Base-by-base conservation (phyloP, 2,888 invertebrate species). In the Tetrapedia diversipes region DNA sequence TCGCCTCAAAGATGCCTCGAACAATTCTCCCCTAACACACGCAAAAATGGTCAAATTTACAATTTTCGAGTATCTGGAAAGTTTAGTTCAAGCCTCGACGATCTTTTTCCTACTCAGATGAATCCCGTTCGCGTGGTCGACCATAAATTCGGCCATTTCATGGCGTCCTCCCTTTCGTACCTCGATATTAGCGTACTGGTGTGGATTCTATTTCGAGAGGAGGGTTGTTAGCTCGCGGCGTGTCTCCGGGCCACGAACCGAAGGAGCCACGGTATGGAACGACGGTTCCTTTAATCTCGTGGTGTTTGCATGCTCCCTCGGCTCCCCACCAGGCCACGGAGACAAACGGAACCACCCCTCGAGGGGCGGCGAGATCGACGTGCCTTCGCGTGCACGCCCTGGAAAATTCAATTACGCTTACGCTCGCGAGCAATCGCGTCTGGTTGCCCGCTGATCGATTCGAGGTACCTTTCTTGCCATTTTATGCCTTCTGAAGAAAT, bases 201-300 rank as follows among this genome's bases (percentile, higher is more conserved):
- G 76, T 76, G 72, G 64, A 81, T 80, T 85, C 76, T 78, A 79
- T 67, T 83, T 73, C 68, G 71, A 41, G n/a, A 71, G 45, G 76
- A 69, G 61, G 69, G 69, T 53, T 16, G 57, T 53, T 66, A 34
- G 80, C 81, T 80, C 32, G 75, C 60, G 85, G 86, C 81, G 63
- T 72, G 65, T 76, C 84, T 66, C 29, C 65, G 24, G 80, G 83
- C 74, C 67, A 82, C 79, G 77, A 69, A 72, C 78, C 75, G 72
- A 73, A 65, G 57, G 41, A 63, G 75, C 72, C 79, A 77, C 76
- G 84, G 77, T 86, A 80, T 78, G 65, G 86, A 85, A 80, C 84
- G 68, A 64, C 87, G 86, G 87, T 87, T 89, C 87, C 88, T 91
- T 91, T 91, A 91, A 91, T 91, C 91, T 91, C 87, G 88, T 81